Evolutionary conservation across 2,888 invertebrate species (phyloP), one percentile per base, ranked within the genome.

Genomic region (Aproaerema taeniolella): DNA sequence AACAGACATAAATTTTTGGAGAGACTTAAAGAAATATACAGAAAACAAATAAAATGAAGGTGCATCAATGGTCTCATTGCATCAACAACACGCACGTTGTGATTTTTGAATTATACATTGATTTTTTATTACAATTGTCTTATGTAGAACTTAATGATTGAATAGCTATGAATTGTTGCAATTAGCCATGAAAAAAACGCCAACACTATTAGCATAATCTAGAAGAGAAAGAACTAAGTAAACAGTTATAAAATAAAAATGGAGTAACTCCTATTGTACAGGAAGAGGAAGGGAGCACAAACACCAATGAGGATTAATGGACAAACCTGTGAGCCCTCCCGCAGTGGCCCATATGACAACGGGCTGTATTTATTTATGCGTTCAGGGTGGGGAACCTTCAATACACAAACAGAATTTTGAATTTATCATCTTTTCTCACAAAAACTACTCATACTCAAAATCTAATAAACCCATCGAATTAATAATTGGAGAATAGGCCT

Each of bases 281-380:
- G 70, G 71, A 70, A 77, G 62, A 67, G 75, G 77, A 69, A 58
- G 76, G 85, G 77, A 72, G 59, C 67, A 86, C 83, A 82, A 85
- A 86, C 86, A 86, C 69, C 83, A 83, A 86, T 71, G 74, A 79
- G 79, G 81, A 81, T 65, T 61, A 65, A 71, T 71, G 83, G 86
- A 87, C 89, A 85, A 88, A 89, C 89, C 89, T 89, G 88, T 62
- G 89, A 89, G 85, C 88, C 89, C 82, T 90, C 90, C 87, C 89
- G 89, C 88, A 89, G 89, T 75, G 83, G 83, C 88, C 89, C 89
- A 89, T 89, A 89, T 87, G 88, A 87, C 86, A 90, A 89, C 89
- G 89, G 90, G 87, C 87, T 85, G 73, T 83, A 86, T 87, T 87
- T 87, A 87, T 81, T 86, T 67, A 87, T 80, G 83, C 87, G 85